These are phyloP conservation scores for Cardiocondyla obscurior DNA, from an alignment of 1,140 invertebrate species.

Conservation along the genomic window DNA sequence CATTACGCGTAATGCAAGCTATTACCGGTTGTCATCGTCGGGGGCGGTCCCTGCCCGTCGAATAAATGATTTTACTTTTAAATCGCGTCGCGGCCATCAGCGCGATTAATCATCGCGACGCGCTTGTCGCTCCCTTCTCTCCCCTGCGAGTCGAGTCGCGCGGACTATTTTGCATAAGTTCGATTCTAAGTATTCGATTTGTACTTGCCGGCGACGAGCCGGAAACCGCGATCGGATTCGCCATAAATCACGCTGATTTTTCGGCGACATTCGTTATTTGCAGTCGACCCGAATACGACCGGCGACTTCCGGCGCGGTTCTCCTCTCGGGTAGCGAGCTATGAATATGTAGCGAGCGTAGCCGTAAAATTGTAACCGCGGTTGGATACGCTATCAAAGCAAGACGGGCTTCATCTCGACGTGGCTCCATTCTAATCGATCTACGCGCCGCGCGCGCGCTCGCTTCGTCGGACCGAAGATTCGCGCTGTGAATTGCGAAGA, in stretches of 20 bases:
- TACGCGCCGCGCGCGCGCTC: not conserved
- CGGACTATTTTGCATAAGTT: conserved; percentile 43
- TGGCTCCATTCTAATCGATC: conserved; percentile 39
- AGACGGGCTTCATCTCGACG: conserved; percentile 18
- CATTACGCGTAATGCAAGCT: conserved; percentile 54
- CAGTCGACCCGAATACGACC: conserved; percentile 47
- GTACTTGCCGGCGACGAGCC: conserved; percentile 32
- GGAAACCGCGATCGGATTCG: conserved; percentile 42
- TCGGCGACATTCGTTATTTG: conserved; percentile 53
- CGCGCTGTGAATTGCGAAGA: conserved; percentile 23
- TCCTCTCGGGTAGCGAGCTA: not conserved
- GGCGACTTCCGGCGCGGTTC: conserved; percentile 5
- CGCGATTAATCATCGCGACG: conserved; percentile 48
- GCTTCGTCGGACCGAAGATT: conserved; percentile 29
- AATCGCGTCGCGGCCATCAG: conserved; percentile 11
- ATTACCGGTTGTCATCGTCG: conserved; percentile 55
- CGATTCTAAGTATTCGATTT: conserved; percentile 38
- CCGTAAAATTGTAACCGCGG: conserved; percentile 45
- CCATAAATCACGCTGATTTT: conserved; percentile 49
- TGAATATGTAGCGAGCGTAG: conserved; percentile 46
- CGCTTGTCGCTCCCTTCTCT: not conserved
- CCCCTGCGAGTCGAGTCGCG: not conserved
- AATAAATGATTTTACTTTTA: conserved; percentile 58
- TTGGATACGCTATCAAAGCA: not conserved
- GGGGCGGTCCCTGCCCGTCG: not conserved